These are phyloP conservation scores for Dyspetes luteomarginatus DNA, from an alignment of 2,888 invertebrate species.

Conservation along the genomic window DNA sequence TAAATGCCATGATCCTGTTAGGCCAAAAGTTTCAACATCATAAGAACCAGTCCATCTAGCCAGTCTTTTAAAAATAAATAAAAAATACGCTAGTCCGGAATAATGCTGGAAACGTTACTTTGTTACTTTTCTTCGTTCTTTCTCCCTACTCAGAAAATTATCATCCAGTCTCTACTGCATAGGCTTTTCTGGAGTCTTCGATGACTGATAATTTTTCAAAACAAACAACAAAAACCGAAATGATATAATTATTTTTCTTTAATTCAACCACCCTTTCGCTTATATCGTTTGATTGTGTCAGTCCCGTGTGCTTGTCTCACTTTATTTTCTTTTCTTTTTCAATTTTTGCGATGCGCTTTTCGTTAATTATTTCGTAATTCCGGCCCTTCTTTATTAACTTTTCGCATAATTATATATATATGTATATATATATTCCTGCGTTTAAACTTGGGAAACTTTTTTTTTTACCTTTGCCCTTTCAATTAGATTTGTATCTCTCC, in stretches of 20 bases:
- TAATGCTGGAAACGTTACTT: constrained; percentile 37
- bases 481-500: constrained; percentile 67
- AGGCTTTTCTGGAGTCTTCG: background rate
- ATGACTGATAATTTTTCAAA: background rate
- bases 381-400: constrained; percentile 1
- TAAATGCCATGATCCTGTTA: constrained; percentile 33
- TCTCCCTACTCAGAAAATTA: background rate
- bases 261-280: background rate
- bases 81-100: constrained; percentile 41
- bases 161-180: constrained; percentile 13
- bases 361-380: constrained; percentile 11
- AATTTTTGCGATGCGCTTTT: background rate
- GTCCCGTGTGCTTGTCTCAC: constrained; percentile 9
- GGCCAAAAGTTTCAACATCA: constrained; percentile 36
- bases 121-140: background rate
- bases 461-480: constrained; percentile 13
- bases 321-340: constrained; percentile 1
- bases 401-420: constrained; percentile 1
- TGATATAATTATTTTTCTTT: background rate
- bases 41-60: background rate
- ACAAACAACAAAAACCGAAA: background rate
- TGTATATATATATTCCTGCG: background rate
- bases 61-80: background rate
- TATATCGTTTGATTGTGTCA: constrained; percentile 45
- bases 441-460: background rate